Base-by-base conservation (phyloP, 2,888 invertebrate genomes). In the Melanostoma scalare region DNA sequence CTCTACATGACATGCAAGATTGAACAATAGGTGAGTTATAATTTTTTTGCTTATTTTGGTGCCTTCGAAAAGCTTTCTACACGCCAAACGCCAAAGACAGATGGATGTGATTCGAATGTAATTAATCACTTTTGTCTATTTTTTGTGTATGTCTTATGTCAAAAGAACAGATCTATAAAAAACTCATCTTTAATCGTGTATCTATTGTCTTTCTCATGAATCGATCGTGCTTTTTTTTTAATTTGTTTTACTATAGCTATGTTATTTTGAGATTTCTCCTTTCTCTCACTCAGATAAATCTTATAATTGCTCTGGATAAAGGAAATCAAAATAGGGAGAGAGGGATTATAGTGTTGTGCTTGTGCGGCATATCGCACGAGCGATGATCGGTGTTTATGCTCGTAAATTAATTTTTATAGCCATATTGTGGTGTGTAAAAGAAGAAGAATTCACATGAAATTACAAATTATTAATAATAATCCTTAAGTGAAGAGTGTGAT, bases 381-480 rank as follows among this genome's bases (percentile, higher is more conserved):
- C 67, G 55, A 52, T 52, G 50, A 53, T 52, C 53, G 38, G 65
- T 81, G 71, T 81, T 81, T 81, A 81, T 76, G 67, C 60, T 76
- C 81, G 76, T 81, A 72, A 77, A 81, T 77, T 71, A 65, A 67
- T 8, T 76, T 81, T 76, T 79, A 80, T 80, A 71, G 80, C 69
- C 56, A 80, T 20, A 20, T 69, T 74, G 74, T 58, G 80, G 80
- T 71, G 74, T 71, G 67, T 20, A 35, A 30, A 42, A 9, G 44
- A 72, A 67, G 60, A 55, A 81, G 50, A 67, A 81, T 81, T 67
- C 58, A 67, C 50, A 2, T 63, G 71, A 67, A 71, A 75, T 72
- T 77, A 81, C 65, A 77, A 76, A 81, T 81, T 72, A 77, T 76
- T 81, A 81, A 72, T 71, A 76, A 76, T 81, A 81, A 72, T 71